These are phyloP conservation scores for Philereme transversata DNA, from an alignment of 2,888 invertebrate genomes.

Conservation along the genomic window DNA sequence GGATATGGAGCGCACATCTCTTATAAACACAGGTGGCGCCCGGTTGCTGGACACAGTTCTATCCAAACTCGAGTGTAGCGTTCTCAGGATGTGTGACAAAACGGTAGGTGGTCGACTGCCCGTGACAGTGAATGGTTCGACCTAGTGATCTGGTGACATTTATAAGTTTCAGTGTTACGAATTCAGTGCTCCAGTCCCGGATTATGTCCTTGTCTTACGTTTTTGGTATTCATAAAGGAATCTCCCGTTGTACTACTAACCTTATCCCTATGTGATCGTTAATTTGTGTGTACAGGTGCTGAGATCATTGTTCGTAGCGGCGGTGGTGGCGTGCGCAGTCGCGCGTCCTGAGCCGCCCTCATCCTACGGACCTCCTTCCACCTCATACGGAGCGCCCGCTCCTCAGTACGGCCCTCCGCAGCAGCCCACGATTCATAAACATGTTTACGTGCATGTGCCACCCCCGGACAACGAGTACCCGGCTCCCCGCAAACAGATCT, in stretches of 20 bases:
- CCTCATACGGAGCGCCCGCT: conserved; percentile 77
- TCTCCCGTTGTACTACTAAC: background rate
- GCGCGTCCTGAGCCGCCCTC: conserved; percentile 84
- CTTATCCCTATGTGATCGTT: conserved; percentile 33
- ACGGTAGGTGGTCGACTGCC: conserved; percentile 65
- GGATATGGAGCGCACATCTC: conserved; percentile 76
- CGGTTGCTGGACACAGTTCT: conserved; percentile 75
- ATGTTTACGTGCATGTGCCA: conserved; percentile 95
- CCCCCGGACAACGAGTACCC: conserved; percentile 93
- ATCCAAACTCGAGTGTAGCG: conserved; percentile 65
- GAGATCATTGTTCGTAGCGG: conserved; percentile 72
- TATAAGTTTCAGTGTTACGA: conserved; percentile 34
- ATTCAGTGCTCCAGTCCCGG: conserved; percentile 32
- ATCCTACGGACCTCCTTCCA: conserved; percentile 84
- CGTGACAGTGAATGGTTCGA: conserved; percentile 45
- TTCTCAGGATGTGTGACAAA: conserved; percentile 76
- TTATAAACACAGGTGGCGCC: conserved; percentile 80
- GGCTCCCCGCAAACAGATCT: conserved; percentile 83
- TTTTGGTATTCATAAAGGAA: background rate
- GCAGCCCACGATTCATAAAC: conserved; percentile 93
- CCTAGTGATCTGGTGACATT: conserved; percentile 59
- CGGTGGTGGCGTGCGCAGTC: conserved; percentile 68
- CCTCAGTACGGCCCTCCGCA: conserved; percentile 89
- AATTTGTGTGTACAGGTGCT: conserved; percentile 73
- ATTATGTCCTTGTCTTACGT: background rate